phyloP scores from a whole-genome alignment of 2,888 invertebrate genomes.

The Calephelis perditalis region DNA sequence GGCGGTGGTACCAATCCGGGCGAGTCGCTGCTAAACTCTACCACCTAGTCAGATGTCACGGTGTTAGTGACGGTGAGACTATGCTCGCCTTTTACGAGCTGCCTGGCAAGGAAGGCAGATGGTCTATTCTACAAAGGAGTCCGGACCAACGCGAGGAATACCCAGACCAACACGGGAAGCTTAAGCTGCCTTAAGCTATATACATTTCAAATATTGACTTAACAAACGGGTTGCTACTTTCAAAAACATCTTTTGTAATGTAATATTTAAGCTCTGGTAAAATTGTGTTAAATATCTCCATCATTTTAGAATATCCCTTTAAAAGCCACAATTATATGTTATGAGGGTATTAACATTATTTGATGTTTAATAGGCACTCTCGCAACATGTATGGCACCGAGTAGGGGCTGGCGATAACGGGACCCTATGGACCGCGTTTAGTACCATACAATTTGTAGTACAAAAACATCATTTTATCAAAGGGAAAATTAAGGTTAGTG shows the following conservation, averaged over 20 bases:
- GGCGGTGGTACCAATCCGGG: too few species aligned
- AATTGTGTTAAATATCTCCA: not conserved
- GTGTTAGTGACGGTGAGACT: too few species aligned
- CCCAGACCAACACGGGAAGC: too few species aligned
- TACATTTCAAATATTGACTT: too few species aligned
- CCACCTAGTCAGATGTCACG: too few species aligned
- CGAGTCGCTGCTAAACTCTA: too few species aligned
- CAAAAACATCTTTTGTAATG: not conserved
- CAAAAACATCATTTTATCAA: slow-evolving; percentile 63
- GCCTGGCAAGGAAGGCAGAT: too few species aligned
- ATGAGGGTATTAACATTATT: slow-evolving; percentile 17
- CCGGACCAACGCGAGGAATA: too few species aligned
- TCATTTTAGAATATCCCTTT: not conserved
- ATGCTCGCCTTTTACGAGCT: too few species aligned
- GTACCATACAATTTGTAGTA: slow-evolving; percentile 63
- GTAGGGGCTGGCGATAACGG: slow-evolving; percentile 55
- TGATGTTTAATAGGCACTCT: slow-evolving; percentile 48
- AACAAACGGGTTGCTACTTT: too few species aligned
- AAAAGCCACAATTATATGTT: slow-evolving; percentile 12
- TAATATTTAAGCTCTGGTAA: not conserved
- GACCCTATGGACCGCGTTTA: slow-evolving; percentile 62
- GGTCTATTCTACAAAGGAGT: too few species aligned
- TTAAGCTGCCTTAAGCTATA: too few species aligned
- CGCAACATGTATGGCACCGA: slow-evolving; percentile 64
- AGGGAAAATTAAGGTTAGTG: slow-evolving; percentile 57